Percentiles rank a stretch among this genome's conserved stretches.
These are phyloP conservation scores for Embidobia sp. DNA, from an alignment of 2,888 invertebrate genomes.

Conservation along the genomic window DNA sequence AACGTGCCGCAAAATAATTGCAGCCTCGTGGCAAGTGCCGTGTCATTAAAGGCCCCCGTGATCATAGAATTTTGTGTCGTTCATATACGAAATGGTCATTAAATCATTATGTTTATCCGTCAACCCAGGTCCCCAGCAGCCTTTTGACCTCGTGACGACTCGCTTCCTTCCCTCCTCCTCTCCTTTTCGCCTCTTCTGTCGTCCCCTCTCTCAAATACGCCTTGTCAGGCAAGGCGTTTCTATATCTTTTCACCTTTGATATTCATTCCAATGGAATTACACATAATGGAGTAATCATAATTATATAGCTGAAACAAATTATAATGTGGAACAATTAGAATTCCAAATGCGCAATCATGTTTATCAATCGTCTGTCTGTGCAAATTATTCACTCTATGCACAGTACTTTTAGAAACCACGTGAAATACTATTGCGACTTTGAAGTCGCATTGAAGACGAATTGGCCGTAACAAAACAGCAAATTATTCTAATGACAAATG, in stretches of 20 bases:
- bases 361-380: background rate
- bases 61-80: conserved; percentile 81
- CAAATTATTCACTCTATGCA: too few species aligned
- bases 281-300: conserved; percentile 51
- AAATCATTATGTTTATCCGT: conserved; percentile 80
- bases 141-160: conserved; percentile 74
- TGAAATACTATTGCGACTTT: conserved; percentile 5
- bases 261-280: conserved; percentile 53
- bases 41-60: conserved; percentile 78
- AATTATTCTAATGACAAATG: conserved; percentile 47
- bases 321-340: conserved; percentile 28
- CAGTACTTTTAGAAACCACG: too few species aligned
- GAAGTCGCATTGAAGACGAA: conserved; percentile 26
- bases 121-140: conserved; percentile 76
- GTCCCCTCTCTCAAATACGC: conserved; percentile 30
- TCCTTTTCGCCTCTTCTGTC: conserved; percentile 39
- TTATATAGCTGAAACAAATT: conserved; percentile 38
- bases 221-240: conserved; percentile 59
- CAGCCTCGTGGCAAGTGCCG: conserved; percentile 80
- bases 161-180: conserved; percentile 51
- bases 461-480: conserved; percentile 22
- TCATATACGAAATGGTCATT: conserved; percentile 79
- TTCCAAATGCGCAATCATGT: background rate
- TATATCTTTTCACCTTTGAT: conserved; percentile 59
- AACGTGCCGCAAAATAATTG: conserved; percentile 80